Evolutionary conservation across 92 coral and sea anemone species (phyloP).

Genomic region (Galaxea fascicularis): DNA sequence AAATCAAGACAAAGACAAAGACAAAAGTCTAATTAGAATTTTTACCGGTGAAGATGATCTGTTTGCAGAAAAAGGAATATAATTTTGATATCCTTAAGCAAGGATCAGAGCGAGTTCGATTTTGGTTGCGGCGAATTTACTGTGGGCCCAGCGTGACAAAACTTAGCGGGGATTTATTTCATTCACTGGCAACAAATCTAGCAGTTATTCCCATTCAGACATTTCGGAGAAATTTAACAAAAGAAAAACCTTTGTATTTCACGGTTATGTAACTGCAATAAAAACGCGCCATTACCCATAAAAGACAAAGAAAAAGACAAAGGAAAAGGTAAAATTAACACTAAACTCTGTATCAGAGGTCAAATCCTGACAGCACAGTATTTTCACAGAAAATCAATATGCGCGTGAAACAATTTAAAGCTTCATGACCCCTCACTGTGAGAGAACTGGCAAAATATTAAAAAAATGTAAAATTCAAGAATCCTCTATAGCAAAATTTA

Average conservation of each 20-base stretch:
- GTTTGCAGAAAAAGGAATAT: neutral
- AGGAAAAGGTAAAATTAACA: neutral
- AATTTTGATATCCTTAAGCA: neutral
- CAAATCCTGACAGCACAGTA: neutral
- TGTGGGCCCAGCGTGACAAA: neutral
- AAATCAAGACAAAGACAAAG: too few relatives aligned
- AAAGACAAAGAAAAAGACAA: neutral
- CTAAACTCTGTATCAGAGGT: conserved; percentile 20
- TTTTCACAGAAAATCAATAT: conserved; percentile 2
- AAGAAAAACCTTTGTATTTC: conserved; percentile 6
- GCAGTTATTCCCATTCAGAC: conserved; percentile 13
- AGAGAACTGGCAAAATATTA: too few relatives aligned
- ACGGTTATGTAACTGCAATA: neutral
- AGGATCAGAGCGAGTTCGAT: too few relatives aligned
- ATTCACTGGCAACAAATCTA: neutral
- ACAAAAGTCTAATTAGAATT: neutral
- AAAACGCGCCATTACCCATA: neutral
- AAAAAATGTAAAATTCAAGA: too few relatives aligned
- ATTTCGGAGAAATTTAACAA: neutral
- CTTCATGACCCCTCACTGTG: too few relatives aligned
- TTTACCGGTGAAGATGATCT: conserved; percentile 3
- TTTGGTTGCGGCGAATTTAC: conserved; percentile 12
- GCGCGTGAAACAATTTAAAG: neutral
- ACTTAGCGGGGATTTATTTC: neutral
- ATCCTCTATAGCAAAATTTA: too few relatives aligned